Percentiles rank a stretch among this genome's conserved stretches.
Conservation (phyloP, 2,113 vertebrate species). For the Artemisiospiza belli region DNA sequence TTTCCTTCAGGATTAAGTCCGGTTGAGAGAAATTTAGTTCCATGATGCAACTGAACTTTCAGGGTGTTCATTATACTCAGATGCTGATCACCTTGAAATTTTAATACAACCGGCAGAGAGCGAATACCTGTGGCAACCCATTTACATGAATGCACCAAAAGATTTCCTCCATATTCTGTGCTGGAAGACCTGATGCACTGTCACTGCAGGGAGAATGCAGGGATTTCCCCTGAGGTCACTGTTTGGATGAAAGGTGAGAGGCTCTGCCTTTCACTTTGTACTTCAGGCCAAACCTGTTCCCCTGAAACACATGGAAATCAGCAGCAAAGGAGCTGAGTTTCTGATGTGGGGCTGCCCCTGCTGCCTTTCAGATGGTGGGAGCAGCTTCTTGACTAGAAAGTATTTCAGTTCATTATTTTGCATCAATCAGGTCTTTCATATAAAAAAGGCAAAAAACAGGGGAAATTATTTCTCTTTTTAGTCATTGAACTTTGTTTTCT, state of each 20-base stretch:
- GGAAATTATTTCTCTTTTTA: background rate
- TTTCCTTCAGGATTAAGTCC: background rate
- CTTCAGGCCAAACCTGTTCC: background rate
- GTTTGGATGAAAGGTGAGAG: background rate
- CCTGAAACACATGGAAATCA: background rate
- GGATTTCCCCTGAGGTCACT: background rate
- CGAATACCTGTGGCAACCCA: fast-evolving
- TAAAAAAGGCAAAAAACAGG: background rate
- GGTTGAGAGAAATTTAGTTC: background rate
- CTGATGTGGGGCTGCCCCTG: background rate
- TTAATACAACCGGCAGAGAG: background rate
- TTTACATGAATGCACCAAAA: background rate
- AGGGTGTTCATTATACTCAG: background rate
- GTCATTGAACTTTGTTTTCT: background rate
- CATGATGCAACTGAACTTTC: background rate
- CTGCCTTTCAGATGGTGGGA: background rate
- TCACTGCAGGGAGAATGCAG: fast-evolving
- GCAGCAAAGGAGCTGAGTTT: background rate
- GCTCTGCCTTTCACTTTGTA: background rate
- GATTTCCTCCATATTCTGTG: background rate
- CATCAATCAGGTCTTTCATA: background rate
- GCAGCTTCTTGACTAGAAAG: background rate
- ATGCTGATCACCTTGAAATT: background rate
- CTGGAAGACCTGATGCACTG: background rate
- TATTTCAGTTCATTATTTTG: background rate